Evolutionary conservation across 1,140 invertebrate species (phyloP).

Genomic region (roundworm (Caenorhabditis elegans)): WBcel235 BX284602.5:5586001-5586500

Average conservation of each 20-base stretch:
- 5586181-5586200: background rate
- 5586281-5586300: constrained; percentile 9
- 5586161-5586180: background rate
- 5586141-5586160: background rate
- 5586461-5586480: too few relatives aligned
- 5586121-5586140: background rate
- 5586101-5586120: background rate
- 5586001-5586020: constrained; percentile 15
- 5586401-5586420: background rate
- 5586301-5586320: background rate
- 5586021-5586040: background rate
- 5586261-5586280: constrained; percentile 1
- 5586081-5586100: too few relatives aligned
- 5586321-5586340: background rate
- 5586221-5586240: background rate
- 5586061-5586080: too few relatives aligned
- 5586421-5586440: background rate
- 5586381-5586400: background rate
- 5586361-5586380: background rate
- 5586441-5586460: too few relatives aligned
- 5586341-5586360: constrained; percentile 3
- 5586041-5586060: background rate
- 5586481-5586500: too few relatives aligned
- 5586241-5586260: background rate
- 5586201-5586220: background rate